Conservation (phyloP, 2,113 vertebrate species). For the Gallinago undulata region DNA sequence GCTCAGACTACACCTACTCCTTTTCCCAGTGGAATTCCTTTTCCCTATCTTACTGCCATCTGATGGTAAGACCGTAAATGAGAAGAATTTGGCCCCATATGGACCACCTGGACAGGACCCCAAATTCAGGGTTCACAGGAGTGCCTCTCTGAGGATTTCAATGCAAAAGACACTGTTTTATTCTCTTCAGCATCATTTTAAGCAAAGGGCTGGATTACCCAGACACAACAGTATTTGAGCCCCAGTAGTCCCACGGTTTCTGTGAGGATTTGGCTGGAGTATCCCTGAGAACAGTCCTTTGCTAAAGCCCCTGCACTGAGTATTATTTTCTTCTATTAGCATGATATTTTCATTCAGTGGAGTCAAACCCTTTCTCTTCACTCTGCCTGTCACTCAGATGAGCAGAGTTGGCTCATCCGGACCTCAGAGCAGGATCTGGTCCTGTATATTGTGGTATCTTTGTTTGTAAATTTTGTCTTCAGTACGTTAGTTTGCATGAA, state of each 20-base stretch:
- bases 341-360: neutral
- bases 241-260: fast-evolving
- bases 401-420: neutral
- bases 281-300: neutral
- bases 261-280: neutral
- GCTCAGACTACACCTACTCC: neutral
- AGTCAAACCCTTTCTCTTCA: neutral
- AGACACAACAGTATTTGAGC: neutral
- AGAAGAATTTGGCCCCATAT: neutral
- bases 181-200: neutral
- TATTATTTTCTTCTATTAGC: neutral
- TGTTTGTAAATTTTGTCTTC: constrained; percentile 13
- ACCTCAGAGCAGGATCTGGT: neutral
- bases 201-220: neutral
- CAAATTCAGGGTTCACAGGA: neutral
- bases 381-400: neutral
- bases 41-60: neutral
- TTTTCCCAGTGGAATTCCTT: neutral
- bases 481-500: neutral
- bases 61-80: neutral
- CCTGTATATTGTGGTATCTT: neutral
- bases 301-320: neutral
- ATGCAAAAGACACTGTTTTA: neutral
- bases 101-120: neutral
- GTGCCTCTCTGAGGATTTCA: neutral